phyloP scores from a whole-genome alignment of 2,113 vertebrate species.

The Calyptomena viridis region DNA sequence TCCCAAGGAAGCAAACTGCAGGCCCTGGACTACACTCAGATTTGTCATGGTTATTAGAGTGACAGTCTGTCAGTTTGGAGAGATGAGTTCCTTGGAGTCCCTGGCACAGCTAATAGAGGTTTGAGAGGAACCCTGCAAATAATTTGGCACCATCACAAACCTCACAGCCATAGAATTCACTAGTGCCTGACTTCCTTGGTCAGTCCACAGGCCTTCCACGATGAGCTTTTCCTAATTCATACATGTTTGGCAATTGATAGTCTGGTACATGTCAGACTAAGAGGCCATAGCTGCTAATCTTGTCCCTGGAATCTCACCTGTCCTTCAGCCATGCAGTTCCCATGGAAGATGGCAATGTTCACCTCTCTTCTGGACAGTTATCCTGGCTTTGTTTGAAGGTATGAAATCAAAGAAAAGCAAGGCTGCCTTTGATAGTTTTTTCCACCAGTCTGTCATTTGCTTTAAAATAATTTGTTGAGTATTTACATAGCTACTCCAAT shows the following conservation, averaged over 20 bases:
- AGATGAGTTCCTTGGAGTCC: not conserved
- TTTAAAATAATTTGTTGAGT: not conserved
- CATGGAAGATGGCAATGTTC: not conserved
- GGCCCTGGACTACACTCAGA: not conserved
- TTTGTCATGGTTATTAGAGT: not conserved
- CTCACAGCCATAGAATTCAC: not conserved
- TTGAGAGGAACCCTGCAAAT: not conserved
- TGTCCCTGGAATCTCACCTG: not conserved
- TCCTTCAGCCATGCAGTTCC: not conserved
- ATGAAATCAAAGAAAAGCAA: not conserved
- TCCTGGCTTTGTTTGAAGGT: not conserved
- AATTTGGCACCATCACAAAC: not conserved
- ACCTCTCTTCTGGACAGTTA: not conserved
- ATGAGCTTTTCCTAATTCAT: not conserved
- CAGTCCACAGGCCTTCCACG: rapidly evolving
- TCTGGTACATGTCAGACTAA: not conserved
- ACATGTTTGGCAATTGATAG: not conserved
- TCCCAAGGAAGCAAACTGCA: not conserved
- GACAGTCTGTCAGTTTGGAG: not conserved
- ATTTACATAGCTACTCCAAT: not conserved
- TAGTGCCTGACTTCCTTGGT: not conserved
- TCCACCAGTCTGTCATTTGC: not conserved
- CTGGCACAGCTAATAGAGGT: not conserved
- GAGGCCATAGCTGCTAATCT: not conserved
- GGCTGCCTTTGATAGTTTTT: not conserved